A percentile compares a stretch with the other conserved stretches of the same genome.
These are phyloP conservation scores for Cynopterus sphinx DNA, from an alignment of 2,797 vertebrate species.

Conservation along the genomic window DNA sequence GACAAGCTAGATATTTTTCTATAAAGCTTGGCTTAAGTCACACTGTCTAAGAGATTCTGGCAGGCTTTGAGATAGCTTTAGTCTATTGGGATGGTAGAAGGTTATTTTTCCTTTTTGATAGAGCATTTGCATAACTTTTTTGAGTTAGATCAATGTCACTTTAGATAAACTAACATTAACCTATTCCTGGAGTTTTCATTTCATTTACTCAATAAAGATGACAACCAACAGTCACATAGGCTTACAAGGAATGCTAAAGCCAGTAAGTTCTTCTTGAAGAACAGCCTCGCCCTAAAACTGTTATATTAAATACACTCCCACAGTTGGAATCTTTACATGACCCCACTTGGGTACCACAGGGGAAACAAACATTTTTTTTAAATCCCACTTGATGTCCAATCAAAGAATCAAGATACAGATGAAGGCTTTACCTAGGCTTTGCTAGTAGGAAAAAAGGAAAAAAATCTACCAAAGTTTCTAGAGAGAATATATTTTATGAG, in stretches of 20 bases:
- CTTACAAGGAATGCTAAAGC: not conserved
- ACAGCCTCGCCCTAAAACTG: not conserved
- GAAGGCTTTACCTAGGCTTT: not conserved
- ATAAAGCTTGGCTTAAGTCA: not conserved
- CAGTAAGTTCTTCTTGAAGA: not conserved
- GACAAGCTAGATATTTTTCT: not conserved
- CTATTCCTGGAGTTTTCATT: conserved; percentile 9
- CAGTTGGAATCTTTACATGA: not conserved
- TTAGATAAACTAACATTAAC: not conserved
- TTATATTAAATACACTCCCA: not conserved
- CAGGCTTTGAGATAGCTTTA: not conserved
- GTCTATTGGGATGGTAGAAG: not conserved
- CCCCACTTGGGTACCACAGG: not conserved
- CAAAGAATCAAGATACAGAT: not conserved
- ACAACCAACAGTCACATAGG: not conserved
- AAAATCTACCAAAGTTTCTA: not conserved
- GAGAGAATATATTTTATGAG: not conserved
- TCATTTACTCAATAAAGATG: not conserved
- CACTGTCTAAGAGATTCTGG: not conserved
- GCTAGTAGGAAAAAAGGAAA: not conserved
- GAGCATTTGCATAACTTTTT: not conserved
- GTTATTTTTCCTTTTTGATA: not conserved
- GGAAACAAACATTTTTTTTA: not conserved
- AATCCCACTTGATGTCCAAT: not conserved
- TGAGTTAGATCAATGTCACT: not conserved